Evolutionary conservation across 2,888 invertebrate genomes (phyloP), one percentile per base, ranked within the genome.

Genomic region (Halictus ligatus): DNA sequence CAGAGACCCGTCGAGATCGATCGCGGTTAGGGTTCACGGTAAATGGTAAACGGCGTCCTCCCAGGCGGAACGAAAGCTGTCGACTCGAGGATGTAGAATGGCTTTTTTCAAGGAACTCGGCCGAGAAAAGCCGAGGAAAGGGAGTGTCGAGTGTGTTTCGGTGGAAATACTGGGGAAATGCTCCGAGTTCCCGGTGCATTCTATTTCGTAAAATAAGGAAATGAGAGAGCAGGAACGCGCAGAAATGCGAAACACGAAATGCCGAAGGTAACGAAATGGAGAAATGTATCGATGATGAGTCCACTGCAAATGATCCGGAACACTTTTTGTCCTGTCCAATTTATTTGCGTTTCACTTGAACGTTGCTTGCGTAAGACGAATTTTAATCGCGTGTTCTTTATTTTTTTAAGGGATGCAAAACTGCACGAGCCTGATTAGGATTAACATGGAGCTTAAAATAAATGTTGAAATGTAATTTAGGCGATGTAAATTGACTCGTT

Each of bases 1-100:
- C 50, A 71, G 13, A 15, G 75, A 54, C 75, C 54, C 78, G 46
- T 13, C 18, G 18, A 60, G 78, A 83, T 84, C 84, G 84, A 78
- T 83, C 72, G 75, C 18, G 50, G 75, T 83, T 72, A 81, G 43
- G 40, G 60, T 54, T 21, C 40, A 43, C 10, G 78, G 25, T 40
- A 74, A 74, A 82, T 74, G 46, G 73, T 48, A 48, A 84, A 73
- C 80, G 75, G 50, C 18, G 29, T 75, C 50, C 54, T 12, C n/a
- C 40, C 21, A 35, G 29, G 46, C 46, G 58, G n/a, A 60, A 25
- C 67, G 35, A 58, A 74, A 77, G 58, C 29, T 43, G 54, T 67
- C 18, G 58, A 69, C 54, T 67, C 25, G 18, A 35, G 35, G 46
- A 46, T 40, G 40, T n/a, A 48, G 18, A 48, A 77, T 67, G 18